These are phyloP conservation scores for Epinotia demarniana DNA, from an alignment of 2,888 invertebrate genomes.

Conservation along the genomic window DNA sequence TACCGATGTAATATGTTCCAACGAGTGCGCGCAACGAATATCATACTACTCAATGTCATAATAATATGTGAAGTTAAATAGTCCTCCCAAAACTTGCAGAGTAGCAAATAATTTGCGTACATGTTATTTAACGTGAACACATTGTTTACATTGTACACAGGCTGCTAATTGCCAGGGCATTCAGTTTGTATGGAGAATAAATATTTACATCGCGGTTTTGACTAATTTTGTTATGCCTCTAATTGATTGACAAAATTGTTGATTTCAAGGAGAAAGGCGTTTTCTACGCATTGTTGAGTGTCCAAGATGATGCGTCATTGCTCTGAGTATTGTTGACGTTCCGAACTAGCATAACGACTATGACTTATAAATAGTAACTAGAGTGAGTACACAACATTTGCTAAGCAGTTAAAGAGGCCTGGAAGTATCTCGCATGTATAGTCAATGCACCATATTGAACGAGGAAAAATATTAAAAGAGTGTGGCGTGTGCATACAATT, in stretches of 20 bases:
- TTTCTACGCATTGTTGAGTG: too few species aligned
- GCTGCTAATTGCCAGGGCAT: conserved; percentile 34
- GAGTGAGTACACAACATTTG: too few species aligned
- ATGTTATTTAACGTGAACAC: conserved; percentile 14
- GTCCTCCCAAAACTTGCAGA: background rate
- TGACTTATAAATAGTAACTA: too few species aligned
- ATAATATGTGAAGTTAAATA: background rate
- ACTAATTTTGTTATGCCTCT: conserved; percentile 26
- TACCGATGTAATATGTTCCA: too few species aligned
- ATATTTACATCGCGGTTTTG: conserved; percentile 29
- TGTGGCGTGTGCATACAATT: background rate
- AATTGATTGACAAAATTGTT: conserved; percentile 21
- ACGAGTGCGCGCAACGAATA: too few species aligned
- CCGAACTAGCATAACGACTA: too few species aligned
- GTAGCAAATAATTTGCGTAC: conserved; percentile 13
- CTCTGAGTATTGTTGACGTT: too few species aligned
- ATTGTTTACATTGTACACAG: conserved; percentile 31
- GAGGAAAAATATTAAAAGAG: background rate
- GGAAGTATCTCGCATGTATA: background rate
- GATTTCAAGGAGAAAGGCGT: background rate
- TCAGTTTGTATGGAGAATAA: conserved; percentile 27
- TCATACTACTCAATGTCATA: background rate
- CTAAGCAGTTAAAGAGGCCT: background rate
- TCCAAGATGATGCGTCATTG: too few species aligned
- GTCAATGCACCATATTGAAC: background rate